Conservation (phyloP, 2,888 invertebrate genomes). For the Chrysotoxum bicinctum region DNA sequence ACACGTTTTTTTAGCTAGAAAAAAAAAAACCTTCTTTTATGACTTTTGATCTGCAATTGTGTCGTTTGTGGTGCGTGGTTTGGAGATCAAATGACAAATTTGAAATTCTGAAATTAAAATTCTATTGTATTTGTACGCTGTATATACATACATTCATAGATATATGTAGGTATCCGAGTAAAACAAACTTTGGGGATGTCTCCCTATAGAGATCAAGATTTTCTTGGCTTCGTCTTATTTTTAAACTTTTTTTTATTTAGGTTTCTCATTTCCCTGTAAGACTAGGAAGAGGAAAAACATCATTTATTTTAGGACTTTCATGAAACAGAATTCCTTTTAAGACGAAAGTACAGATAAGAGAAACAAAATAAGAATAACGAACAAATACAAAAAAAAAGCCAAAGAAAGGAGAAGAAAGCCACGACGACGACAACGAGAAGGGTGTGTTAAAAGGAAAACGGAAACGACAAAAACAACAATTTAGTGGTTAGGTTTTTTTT, state of each 20-base stretch:
- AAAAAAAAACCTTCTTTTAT: slow-evolving; percentile 19
- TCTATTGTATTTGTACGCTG: slow-evolving; percentile 52
- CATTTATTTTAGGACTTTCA: slow-evolving; percentile 67
- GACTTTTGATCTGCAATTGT: slow-evolving; percentile 49
- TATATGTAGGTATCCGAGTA: neutral
- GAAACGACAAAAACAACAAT: slow-evolving; percentile 70
- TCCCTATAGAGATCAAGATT: slow-evolving; percentile 19
- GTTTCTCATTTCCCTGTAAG: neutral
- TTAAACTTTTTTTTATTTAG: slow-evolving; percentile 37
- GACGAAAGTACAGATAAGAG: slow-evolving; percentile 39
- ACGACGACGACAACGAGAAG: slow-evolving; percentile 33
- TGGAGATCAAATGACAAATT: slow-evolving; percentile 62
- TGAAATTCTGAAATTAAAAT: slow-evolving; percentile 63
- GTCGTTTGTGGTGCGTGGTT: slow-evolving; percentile 49
- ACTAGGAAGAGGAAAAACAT: slow-evolving; percentile 51
- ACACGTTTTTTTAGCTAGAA: neutral
- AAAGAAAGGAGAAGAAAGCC: slow-evolving; percentile 35
- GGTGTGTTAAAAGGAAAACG: slow-evolving; percentile 66
- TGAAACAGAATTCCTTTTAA: slow-evolving; percentile 63
- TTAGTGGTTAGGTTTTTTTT: slow-evolving; percentile 40
- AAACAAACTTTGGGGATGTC: neutral
- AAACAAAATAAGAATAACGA: slow-evolving; percentile 25
- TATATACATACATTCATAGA: neutral
- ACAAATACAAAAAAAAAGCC: slow-evolving; percentile 1
- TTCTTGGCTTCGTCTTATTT: slow-evolving; percentile 66